phyloP scores from a whole-genome alignment of 35 echinoderm and acorn worm genomes.

The Patiria miniata region DNA sequence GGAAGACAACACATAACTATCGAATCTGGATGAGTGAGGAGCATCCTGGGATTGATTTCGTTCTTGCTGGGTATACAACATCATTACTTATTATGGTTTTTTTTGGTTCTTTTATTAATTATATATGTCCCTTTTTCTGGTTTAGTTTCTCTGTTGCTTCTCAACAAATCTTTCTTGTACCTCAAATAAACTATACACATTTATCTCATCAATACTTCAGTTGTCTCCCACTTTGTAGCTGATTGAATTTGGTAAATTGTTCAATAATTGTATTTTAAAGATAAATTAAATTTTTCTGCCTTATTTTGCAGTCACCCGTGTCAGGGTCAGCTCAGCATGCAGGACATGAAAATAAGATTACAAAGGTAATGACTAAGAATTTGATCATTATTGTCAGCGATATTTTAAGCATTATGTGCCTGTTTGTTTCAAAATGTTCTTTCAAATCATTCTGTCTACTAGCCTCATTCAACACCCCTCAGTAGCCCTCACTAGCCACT shows the following conservation, averaged over 20 bases:
- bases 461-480: too few relatives aligned
- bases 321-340: slow-evolving; percentile 83
- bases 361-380: slow-evolving; percentile 58
- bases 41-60: slow-evolving; percentile 71
- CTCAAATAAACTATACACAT: too few relatives aligned
- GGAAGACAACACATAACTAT: slow-evolving; percentile 92
- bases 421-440: slow-evolving; percentile 3
- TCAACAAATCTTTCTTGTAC: not conserved
- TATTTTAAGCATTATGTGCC: not conserved
- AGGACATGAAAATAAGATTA: slow-evolving; percentile 95
- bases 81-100: slow-evolving; percentile 4
- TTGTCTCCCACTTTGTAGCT: not conserved
- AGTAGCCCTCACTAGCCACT: too few relatives aligned
- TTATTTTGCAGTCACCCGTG: slow-evolving; percentile 78
- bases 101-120: too few relatives aligned
- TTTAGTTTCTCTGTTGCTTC: not conserved
- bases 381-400: not conserved
- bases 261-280: not conserved
- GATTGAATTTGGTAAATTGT: not conserved
- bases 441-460: too few relatives aligned
- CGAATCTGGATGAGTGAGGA: slow-evolving; percentile 83
- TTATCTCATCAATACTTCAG: not conserved
- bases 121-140: too few relatives aligned
- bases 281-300: too few relatives aligned
- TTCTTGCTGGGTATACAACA: slow-evolving; percentile 59